Conservation (phyloP, 2,888 invertebrate genomes). For the Diarsia rubi region DNA sequence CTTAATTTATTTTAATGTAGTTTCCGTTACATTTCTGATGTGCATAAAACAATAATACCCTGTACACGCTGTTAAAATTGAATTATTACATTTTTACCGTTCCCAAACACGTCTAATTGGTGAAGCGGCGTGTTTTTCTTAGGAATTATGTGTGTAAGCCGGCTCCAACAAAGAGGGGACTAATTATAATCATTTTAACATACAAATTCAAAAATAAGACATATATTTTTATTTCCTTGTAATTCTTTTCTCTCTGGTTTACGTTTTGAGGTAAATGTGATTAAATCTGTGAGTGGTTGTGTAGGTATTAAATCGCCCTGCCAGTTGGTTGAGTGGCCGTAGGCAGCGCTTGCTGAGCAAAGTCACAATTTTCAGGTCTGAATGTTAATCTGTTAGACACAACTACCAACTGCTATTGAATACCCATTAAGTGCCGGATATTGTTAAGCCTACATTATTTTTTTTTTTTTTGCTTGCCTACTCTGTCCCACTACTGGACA, state of each 20-base stretch:
- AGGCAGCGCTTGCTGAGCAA: background rate
- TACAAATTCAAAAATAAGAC: slow-evolving; percentile 46
- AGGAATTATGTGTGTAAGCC: slow-evolving; percentile 64
- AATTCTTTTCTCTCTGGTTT: slow-evolving; percentile 16
- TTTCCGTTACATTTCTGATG: slow-evolving; percentile 54
- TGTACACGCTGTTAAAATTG: slow-evolving; percentile 53
- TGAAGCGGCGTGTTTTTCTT: slow-evolving; percentile 54
- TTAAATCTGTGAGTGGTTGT: slow-evolving; percentile 4
- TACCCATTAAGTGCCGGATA: background rate
- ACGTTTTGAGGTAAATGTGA: slow-evolving; percentile 2
- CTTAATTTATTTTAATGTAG: slow-evolving; percentile 37
- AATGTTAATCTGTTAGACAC: background rate
- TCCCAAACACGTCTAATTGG: slow-evolving; percentile 48
- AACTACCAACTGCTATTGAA: background rate
- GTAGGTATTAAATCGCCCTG: too few relatives aligned
- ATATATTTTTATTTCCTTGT: slow-evolving; percentile 41
- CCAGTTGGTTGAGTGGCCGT: background rate
- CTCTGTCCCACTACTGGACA: too few relatives aligned
- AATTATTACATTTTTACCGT: slow-evolving; percentile 64
- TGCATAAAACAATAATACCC: slow-evolving; percentile 45
- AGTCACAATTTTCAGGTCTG: background rate
- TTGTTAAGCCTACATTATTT: too few relatives aligned
- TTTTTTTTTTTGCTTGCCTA: too few relatives aligned
- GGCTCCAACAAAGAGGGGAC: slow-evolving; percentile 58
- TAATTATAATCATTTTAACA: slow-evolving; percentile 60